Base-by-base conservation (phyloP, 2,113 vertebrate genomes). In the Stigmatopora argus region DNA sequence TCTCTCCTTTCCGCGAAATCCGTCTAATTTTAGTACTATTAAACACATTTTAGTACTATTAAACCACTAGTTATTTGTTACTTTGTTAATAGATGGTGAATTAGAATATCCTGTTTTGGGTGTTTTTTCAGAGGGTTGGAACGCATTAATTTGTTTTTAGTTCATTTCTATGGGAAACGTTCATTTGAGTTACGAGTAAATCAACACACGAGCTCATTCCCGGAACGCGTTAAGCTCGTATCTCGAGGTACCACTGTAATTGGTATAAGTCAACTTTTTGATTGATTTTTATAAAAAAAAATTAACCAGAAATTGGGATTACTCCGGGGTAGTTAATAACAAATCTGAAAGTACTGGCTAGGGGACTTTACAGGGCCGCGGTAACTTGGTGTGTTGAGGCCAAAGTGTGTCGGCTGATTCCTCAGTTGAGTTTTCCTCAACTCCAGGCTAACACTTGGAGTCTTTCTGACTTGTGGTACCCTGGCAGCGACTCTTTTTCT, bases 281-380 rank as follows among this genome's bases (percentile, higher is more conserved):
- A 23, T 31, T 31, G 9, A 63, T 4, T 62, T 62, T 21, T 41
- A 7, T 55, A 14, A 13, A 55, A 26, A 26, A 26, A 55, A 23
- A 19, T 48, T 31, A 31, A n/a, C 2, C 21, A 26, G n/a, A 49
- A 38, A 26, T 52, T 51, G 34, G 7, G 48, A 17, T 47, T 51
- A 34, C 13, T 49, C 23, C 10, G 49, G 45, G 8, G 21, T 18
- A 2, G 1, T 49, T 87, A 88, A 71, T 90, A 90, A 75, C 88
- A 91, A 49, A 90, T 89, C 76, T 91, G 92, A 81, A 94, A 94
- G 72, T 90, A 91, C 73, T 89, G 87, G 89, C 90, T 90, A 65
- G 89, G 89, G 72, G 91, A 92, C 83, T 91, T 91, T 76, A 90
- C 77, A 55, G 92, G 87, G 80, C 89, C 87, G 80, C 88, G 85